Evolutionary conservation across 2,888 invertebrate species (phyloP).

Genomic region (Lasioglossum morio): DNA sequence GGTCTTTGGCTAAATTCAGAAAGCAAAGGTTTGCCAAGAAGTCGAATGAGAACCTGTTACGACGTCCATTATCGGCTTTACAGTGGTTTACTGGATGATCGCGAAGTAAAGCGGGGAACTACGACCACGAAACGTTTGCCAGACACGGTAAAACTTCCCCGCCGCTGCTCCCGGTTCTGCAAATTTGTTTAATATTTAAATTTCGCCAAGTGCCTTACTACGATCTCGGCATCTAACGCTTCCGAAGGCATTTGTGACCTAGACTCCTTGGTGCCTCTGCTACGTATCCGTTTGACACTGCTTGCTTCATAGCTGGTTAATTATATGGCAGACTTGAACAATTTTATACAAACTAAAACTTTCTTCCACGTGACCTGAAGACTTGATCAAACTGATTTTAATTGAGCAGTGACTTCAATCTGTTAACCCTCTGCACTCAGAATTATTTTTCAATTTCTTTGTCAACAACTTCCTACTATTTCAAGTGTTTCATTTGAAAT

Average conservation of each 20-base stretch:
- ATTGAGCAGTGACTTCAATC: neutral
- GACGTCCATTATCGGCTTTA: constrained; percentile 62
- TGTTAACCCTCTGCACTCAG: too few species aligned
- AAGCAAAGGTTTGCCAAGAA: constrained; percentile 63
- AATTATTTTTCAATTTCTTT: too few species aligned
- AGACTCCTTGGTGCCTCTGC: neutral
- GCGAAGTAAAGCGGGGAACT: constrained; percentile 28
- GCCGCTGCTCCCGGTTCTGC: neutral
- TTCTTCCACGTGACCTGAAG: neutral
- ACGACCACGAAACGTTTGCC: constrained; percentile 32
- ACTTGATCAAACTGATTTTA: neutral
- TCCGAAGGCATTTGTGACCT: neutral
- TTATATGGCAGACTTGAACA: neutral
- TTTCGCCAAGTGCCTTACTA: neutral
- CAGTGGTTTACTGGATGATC: constrained; percentile 54
- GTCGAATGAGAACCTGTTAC: constrained; percentile 64
- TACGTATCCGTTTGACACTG: neutral
- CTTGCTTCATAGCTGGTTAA: neutral
- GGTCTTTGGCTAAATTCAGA: constrained; percentile 60
- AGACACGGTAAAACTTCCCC: constrained; percentile 30
- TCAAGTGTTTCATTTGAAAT: too few species aligned
- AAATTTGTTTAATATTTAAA: constrained; percentile 23
- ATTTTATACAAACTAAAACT: neutral
- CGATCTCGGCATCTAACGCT: neutral
- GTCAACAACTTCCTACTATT: too few species aligned